Evolutionary conservation across 2,113 vertebrate species (phyloP).

Genomic region (Suncus etruscus): DNA sequence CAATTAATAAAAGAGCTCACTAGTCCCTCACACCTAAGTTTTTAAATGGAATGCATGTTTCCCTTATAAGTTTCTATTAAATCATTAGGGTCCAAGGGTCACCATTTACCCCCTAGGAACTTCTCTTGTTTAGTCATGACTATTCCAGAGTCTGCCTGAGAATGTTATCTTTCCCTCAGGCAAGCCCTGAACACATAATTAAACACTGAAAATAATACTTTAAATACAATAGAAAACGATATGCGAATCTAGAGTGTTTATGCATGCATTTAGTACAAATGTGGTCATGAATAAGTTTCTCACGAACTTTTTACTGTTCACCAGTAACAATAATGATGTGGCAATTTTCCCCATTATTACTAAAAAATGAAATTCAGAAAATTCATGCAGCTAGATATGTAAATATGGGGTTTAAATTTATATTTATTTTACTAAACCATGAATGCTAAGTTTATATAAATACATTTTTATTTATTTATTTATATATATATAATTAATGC

Average conservation of each 20-base stretch:
- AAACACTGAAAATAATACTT: constrained; percentile 8
- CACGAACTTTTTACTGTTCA: constrained; percentile 1
- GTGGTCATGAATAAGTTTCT: neutral
- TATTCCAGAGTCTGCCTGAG: neutral
- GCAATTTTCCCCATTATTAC: neutral
- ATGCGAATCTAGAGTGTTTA: neutral
- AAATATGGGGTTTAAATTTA: neutral
- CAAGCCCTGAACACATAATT: neutral
- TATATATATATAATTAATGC: neutral
- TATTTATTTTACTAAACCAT: constrained; percentile 24
- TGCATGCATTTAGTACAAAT: neutral
- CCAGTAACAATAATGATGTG: neutral
- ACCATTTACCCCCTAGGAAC: neutral
- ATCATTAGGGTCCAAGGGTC: neutral
- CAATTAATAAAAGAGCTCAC: constrained; percentile 3
- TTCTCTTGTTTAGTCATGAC: neutral
- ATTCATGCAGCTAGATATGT: neutral
- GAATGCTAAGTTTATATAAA: neutral
- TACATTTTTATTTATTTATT: neutral
- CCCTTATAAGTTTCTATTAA: neutral
- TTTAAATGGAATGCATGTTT: constrained; percentile 44
- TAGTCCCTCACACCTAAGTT: neutral
- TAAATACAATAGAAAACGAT: constrained; percentile 1
- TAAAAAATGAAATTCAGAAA: constrained; percentile 2
- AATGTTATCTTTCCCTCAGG: neutral